Evolutionary conservation across 37 sponge, comb jelly and placozoan species (phyloP).

Genomic region (Beroe forskalii): DNA sequence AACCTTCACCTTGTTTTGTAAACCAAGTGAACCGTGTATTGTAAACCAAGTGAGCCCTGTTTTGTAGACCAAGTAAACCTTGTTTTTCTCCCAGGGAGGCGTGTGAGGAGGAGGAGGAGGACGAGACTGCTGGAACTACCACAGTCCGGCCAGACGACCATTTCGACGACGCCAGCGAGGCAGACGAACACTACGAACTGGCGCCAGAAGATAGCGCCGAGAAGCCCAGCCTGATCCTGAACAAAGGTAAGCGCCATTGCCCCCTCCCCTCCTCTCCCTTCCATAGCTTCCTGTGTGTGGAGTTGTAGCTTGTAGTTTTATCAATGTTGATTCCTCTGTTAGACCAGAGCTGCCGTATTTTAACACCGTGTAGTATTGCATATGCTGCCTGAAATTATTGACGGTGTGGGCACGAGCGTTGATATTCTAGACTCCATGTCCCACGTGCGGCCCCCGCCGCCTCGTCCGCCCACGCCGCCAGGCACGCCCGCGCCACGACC

Average conservation of each 20-base stretch:
- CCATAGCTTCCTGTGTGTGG: not conserved
- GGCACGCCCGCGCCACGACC: not conserved
- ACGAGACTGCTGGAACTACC: not conserved
- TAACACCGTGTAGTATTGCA: constrained; percentile 40
- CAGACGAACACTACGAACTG: constrained; percentile 53
- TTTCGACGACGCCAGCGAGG: constrained; percentile 20
- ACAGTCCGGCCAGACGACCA: constrained; percentile 15
- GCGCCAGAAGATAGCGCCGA: constrained; percentile 26
- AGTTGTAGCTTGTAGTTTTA: not conserved
- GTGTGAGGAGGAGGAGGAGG: constrained; percentile 39
- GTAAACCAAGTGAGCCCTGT: no score
- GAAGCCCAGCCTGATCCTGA: not conserved
- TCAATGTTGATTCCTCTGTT: no score
- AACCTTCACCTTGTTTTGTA: no score
- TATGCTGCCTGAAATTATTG: constrained; percentile 55
- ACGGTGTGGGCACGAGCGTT: constrained; percentile 58
- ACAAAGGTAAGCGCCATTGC: constrained; percentile 62
- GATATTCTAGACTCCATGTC: constrained; percentile 47
- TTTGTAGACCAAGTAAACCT: no score
- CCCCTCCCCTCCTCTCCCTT: not conserved
- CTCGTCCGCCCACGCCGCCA: constrained; percentile 15
- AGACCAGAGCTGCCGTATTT: not conserved
- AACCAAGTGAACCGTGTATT: no score
- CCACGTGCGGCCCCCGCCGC: constrained; percentile 16
- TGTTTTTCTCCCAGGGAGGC: constrained; percentile 55